Evolutionary conservation across 2,113 vertebrate genomes (phyloP), one percentile per base, ranked within the genome.

Genomic region (Chaetodon auriga): DNA sequence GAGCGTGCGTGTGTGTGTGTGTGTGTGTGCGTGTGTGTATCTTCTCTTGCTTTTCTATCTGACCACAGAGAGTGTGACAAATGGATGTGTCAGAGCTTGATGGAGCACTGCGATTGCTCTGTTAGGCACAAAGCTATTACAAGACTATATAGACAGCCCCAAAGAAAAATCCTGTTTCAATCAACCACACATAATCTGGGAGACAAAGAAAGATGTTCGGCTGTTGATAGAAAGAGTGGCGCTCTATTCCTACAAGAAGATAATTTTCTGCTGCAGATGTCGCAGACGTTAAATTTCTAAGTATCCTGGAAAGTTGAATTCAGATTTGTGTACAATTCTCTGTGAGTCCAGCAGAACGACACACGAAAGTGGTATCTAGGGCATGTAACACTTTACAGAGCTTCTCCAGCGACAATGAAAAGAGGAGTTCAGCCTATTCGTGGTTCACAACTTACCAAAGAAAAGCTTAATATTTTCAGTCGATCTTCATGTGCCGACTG

Each of bases 1-100:
- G 68, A 46, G 53, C n/a, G 68, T 51, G 69, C 66, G 65, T 71
- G 68, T 73, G 79, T 51, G 53, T 19, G 68, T 51, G 69, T 70
- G 65, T 71, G 68, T 73, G 79, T 78, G 76, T 55, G 30, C 25
- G 75, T 54, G 80, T 68, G 76, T 51, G 53, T n/a, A 61, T 89
- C 88, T 88, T 87, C 73, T 60, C 70, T 78, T 83, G 82, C 79
- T 87, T 92, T 90, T 89, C 86, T 90, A 88, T 90, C 90, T 84
- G 90, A 90, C 90, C 91, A 89, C 88, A 82, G 87, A 91, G 89
- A 92, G 93, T 90, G 90, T 91, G 92, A 94, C 92, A 93, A 93
- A 93, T 94, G 90, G 92, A 91, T 87, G 87, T 93, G 93, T 93
- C 92, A 92, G 90, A 88, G 87, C 87, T 89, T 93, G 93, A 93